Evolutionary conservation across 37 sponge, comb jelly and placozoan species (phyloP).

Genomic region (Chondrilla cf. caribensis): DNA sequence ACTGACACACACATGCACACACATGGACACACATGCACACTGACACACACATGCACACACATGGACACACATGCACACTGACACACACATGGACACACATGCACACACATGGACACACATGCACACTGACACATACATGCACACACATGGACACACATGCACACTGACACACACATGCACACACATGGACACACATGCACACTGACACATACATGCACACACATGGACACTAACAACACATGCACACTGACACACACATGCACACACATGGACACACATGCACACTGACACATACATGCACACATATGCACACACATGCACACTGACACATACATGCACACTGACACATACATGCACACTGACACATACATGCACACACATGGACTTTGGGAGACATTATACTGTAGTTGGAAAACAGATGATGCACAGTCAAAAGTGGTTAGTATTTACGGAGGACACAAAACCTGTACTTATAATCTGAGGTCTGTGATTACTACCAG

Average conservation of each 20-base stretch:
- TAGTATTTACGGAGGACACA: too few relatives aligned
- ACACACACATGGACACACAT: conserved; percentile 23
- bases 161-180: too few relatives aligned
- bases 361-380: not conserved
- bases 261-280: conserved; percentile 6
- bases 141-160: conserved; percentile 14
- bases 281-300: not conserved
- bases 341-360: conserved; percentile 18
- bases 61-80: conserved; percentile 8
- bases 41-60: not conserved
- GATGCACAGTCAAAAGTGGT: too few relatives aligned
- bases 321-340: conserved; percentile 24
- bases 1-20: not conserved
- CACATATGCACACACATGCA: not conserved
- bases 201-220: too few relatives aligned
- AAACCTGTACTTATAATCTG: too few relatives aligned
- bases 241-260: too few relatives aligned
- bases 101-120: conserved; percentile 28
- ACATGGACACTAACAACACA: too few relatives aligned
- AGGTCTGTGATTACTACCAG: too few relatives aligned
- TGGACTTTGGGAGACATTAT: too few relatives aligned
- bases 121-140: not conserved
- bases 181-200: too few relatives aligned
- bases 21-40: conserved; percentile 8
- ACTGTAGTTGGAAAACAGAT: too few relatives aligned